These are phyloP conservation scores for Phalacrocorax brasilianus DNA, from an alignment of 2,113 vertebrate species.

Conservation along the genomic window DNA sequence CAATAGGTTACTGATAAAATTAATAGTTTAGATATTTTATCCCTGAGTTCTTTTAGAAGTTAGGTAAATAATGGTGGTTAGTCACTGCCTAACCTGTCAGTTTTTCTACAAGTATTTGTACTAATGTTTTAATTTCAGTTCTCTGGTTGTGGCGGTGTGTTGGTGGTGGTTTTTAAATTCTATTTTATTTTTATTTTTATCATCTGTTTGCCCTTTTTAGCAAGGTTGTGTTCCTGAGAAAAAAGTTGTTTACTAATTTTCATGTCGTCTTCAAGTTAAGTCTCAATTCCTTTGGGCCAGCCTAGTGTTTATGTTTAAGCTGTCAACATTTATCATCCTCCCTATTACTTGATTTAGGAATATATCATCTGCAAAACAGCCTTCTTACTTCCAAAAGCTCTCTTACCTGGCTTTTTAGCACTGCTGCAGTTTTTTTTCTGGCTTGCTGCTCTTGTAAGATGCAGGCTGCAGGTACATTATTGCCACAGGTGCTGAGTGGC, in stretches of 20 bases:
- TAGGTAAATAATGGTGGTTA: background rate
- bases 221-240: background rate
- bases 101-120: background rate
- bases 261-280: background rate
- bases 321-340: background rate
- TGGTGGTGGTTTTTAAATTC: too few relatives aligned
- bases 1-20: background rate
- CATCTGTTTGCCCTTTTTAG: background rate
- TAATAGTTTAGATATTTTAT: background rate
- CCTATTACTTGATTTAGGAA: background rate
- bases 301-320: background rate
- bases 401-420: background rate
- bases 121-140: background rate
- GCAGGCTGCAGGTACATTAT: too few relatives aligned
- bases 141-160: too few relatives aligned
- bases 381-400: background rate
- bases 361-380: background rate
- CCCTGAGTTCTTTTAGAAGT: background rate
- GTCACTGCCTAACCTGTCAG: background rate
- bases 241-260: background rate
- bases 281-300: background rate
- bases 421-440: background rate
- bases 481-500: background rate
- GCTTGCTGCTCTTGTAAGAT: background rate
- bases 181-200: background rate